Evolutionary conservation across 2,113 vertebrate genomes (phyloP), one percentile per base, ranked within the genome.

Genomic region (Acrocephalus arundinaceus): DNA sequence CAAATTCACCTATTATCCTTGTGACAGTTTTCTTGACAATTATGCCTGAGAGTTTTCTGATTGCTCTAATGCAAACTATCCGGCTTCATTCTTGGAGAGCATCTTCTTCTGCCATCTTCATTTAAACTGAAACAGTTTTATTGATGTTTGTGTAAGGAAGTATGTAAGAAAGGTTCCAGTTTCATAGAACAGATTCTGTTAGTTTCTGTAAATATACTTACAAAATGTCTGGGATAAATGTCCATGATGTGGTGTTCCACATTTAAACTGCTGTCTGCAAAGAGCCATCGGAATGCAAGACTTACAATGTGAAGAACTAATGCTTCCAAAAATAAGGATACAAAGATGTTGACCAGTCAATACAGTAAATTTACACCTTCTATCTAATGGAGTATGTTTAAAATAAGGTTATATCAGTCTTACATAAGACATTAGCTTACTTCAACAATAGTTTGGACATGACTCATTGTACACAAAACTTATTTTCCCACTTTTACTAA

Each of bases 221-320:
- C 27, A 23, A 61, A 61, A 4, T 61, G 24, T 45, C 39, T 45
- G 49, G 46, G 39, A 62, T 99, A 99, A 94, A 98, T 98, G 57
- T 98, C 98, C 0, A 97, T 98, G 96, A 98, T 98, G 4, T 57
- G 27, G 20, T 62, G 75, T 35, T 37, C 15, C 39, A 37, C 19
- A 13, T 48, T 72, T 75, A 63, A 92, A 72, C 15, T 75, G 57
- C 54, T 15, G 17, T 45, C 54, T 80, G 58, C 35, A 52, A 61
- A 67, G 30, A 79, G 13, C 13, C 2, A 3, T 62, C 16, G 70
- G 55, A 48, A 61, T 48, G 41, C n/a, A 71, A 62, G 72, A 37
- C 23, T 49, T 51, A 22, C 23, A 20, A 54, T 14, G 31, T 31
- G 43, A 28, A 78, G n/a, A 75, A 81, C 37, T 45, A 70, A 54